phyloP scores from a whole-genome alignment of 2,888 invertebrate genomes.

The Arge pagana region DNA sequence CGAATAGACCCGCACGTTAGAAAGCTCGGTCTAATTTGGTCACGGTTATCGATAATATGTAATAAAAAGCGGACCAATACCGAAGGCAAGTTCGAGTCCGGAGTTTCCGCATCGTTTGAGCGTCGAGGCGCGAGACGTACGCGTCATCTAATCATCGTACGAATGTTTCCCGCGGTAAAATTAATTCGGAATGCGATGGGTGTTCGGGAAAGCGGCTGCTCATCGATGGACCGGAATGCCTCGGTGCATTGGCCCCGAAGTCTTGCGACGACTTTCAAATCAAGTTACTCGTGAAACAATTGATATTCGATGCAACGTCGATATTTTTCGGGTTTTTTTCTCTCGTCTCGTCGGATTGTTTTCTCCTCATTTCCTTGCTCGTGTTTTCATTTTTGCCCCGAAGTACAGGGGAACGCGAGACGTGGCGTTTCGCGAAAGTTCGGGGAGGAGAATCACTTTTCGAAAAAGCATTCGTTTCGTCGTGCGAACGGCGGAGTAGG shows the following conservation, averaged over 20 bases:
- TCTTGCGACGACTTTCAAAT: background rate
- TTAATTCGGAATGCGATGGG: too few relatives aligned
- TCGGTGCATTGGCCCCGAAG: conserved; percentile 1
- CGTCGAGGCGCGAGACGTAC: background rate
- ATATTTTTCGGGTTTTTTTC: background rate
- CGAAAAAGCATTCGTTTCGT: too few relatives aligned
- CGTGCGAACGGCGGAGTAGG: too few relatives aligned
- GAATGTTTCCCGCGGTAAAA: too few relatives aligned
- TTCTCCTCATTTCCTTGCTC: background rate
- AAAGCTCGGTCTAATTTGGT: conserved; percentile 16
- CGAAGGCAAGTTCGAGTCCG: conserved; percentile 16
- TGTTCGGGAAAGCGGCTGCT: too few relatives aligned
- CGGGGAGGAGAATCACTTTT: too few relatives aligned
- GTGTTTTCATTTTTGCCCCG: background rate
- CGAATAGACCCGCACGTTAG: conserved; percentile 4
- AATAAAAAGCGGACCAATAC: conserved; percentile 11
- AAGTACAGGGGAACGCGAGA: too few relatives aligned
- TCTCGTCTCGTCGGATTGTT: too few relatives aligned
- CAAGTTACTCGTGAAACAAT: background rate
- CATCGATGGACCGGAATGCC: background rate
- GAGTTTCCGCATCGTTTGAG: background rate
- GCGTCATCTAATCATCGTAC: background rate
- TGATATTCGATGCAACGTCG: background rate
- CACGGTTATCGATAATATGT: conserved; percentile 9
- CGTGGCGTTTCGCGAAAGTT: too few relatives aligned